Evolutionary conservation across 2,888 invertebrate genomes (phyloP).

Genomic region (Halictus ligatus): DNA sequence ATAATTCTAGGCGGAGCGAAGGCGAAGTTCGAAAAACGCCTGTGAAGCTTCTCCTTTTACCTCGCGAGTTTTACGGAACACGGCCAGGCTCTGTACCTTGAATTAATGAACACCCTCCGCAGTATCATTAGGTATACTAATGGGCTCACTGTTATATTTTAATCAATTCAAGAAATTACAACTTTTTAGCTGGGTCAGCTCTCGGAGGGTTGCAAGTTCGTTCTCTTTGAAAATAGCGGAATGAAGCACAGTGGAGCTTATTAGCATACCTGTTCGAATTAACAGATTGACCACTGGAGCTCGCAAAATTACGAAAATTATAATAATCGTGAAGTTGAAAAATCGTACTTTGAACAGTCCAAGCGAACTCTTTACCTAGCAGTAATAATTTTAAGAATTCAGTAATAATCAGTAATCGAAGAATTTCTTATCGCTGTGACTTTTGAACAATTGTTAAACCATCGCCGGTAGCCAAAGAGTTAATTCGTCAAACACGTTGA

Average conservation of each 20-base stretch:
- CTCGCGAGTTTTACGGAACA: background rate
- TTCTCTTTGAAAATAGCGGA: background rate
- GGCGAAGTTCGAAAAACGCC: background rate
- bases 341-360: too few species aligned
- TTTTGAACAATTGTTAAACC: too few species aligned
- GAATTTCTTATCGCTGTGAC: too few species aligned
- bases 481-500: background rate
- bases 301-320: too few species aligned
- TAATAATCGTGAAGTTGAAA: too few species aligned
- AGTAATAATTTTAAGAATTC: too few species aligned
- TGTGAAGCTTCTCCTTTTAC: background rate
- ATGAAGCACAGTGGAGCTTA: background rate
- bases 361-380: too few species aligned
- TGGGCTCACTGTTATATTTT: background rate
- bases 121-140: background rate
- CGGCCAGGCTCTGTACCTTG: background rate
- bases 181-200: background rate
- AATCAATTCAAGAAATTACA: background rate
- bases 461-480: background rate
- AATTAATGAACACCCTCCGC: background rate
- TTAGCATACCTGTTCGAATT: background rate
- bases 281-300: too few species aligned
- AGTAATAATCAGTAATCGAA: too few species aligned
- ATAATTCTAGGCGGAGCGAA: background rate
- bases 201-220: background rate